phyloP scores from a whole-genome alignment of 1,140 invertebrate species.

The Bombus fervidus region DNA sequence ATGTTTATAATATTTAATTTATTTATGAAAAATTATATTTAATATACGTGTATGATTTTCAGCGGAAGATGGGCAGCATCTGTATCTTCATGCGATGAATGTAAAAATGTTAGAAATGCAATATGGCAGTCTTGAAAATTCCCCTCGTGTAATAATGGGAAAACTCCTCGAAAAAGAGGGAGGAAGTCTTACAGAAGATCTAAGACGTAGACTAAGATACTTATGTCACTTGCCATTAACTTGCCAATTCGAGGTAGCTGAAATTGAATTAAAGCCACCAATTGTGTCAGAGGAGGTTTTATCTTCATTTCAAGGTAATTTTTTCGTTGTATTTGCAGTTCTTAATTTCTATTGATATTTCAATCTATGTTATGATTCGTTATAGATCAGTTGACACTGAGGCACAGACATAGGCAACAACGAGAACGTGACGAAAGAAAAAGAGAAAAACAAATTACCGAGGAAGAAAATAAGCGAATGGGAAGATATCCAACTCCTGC shows the following conservation, averaged over 20 bases:
- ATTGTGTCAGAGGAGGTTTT: conserved; percentile 87
- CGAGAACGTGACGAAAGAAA: conserved; percentile 87
- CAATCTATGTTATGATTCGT: conserved; percentile 40
- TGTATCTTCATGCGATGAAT: conserved; percentile 96
- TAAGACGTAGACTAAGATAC: conserved; percentile 90
- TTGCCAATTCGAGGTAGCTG: conserved; percentile 94
- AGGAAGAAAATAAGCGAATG: conserved; percentile 88
- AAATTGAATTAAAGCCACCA: conserved; percentile 90
- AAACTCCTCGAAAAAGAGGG: conserved; percentile 92
- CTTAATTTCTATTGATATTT: conserved; percentile 42
- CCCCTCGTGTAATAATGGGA: conserved; percentile 88
- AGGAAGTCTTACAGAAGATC: conserved; percentile 91
- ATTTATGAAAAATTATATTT: background rate
- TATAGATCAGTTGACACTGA: conserved; percentile 85
- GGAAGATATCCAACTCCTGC: conserved; percentile 85
- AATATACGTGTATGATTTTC: conserved; percentile 64
- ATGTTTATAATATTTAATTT: conserved; percentile 8
- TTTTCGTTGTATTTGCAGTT: conserved; percentile 20
- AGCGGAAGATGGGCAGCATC: conserved; percentile 95
- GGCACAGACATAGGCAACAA: conserved; percentile 85
- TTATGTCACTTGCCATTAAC: conserved; percentile 94
- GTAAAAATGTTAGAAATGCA: conserved; percentile 93
- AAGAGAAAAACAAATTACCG: conserved; percentile 87
- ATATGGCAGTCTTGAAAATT: conserved; percentile 91
- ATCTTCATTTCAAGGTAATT: conserved; percentile 86